Base-by-base conservation (phyloP, 92 coral and sea anemone species). In the Muricea muricata region DNA sequence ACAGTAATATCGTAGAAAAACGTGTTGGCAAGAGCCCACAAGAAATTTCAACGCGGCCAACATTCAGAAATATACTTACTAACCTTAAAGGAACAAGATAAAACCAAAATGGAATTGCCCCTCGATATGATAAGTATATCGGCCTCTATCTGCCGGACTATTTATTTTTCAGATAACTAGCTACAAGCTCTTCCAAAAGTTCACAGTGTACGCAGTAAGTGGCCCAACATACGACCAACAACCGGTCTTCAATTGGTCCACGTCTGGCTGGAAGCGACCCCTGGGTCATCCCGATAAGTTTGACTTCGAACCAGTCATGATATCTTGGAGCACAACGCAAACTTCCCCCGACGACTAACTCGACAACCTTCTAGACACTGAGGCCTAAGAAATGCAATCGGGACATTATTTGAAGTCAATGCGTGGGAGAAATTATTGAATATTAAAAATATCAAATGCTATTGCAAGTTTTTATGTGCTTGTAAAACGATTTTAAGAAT, bases 211-310 rank as follows among this genome's bases (percentile, higher is more conserved):
- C 46, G 98, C 97, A 45, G 98, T 96, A 17, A 94, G 94, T 33
- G 98, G 98, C 0, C 99, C 99, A 12, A 94, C 99, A 0, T 93
- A 92, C 80, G 93, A 92, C 85, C 99, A 94, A 77, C 98, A 94
- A 87, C 99, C 99, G 8, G 99, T 94, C 7, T 96, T 93, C 65
- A 94, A 94, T 85, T 96, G 99, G 99, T 94, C 98, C 75, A 92
- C 92, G 21, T 87, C 99, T 1, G 99, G 94, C 25, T 88, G 94
- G 96, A 55, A 87, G 28, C 84, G 78, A 40, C 99, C 99, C 4
- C 88, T 90, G 45, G 99, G 99, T 5, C 99, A 94, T 33, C 99
- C 99, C 3, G 99, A 96, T 81, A 93, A 91, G 55, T 96, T 93
- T 89, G 92, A 96, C 91, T 96, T 96, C 85, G 91, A 91, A 52